phyloP scores from a whole-genome alignment of 2,113 vertebrate species.

The Balaeniceps rex region DNA sequence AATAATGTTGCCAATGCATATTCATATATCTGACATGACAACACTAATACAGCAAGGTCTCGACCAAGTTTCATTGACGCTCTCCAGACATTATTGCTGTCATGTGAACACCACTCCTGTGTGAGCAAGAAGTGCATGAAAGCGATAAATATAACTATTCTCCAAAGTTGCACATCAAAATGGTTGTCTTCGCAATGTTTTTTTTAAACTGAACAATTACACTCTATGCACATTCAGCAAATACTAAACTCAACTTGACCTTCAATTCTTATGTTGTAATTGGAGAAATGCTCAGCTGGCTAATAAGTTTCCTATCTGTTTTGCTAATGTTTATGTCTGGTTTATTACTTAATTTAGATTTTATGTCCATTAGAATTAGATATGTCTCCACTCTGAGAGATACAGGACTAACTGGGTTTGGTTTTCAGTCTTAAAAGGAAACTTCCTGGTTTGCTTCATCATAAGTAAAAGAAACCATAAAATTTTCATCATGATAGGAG shows the following conservation, averaged over 20 bases:
- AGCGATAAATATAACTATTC: background rate
- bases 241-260: background rate
- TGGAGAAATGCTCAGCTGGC: background rate
- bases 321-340: background rate
- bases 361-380: background rate
- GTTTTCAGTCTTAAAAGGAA: background rate
- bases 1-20: background rate
- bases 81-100: background rate
- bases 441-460: background rate
- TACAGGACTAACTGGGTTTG: background rate
- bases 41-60: background rate
- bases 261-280: background rate
- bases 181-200: background rate
- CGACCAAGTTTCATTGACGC: background rate
- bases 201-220: background rate
- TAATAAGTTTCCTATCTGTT: background rate
- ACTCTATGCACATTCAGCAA: background rate
- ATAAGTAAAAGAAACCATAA: background rate
- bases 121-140: background rate
- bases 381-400: background rate
- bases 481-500: background rate
- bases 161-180: background rate
- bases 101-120: rapidly evolving
- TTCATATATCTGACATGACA: background rate
- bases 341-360: background rate